These are phyloP conservation scores for Channa argus DNA, from an alignment of 2,113 vertebrate species.

Conservation along the genomic window DNA sequence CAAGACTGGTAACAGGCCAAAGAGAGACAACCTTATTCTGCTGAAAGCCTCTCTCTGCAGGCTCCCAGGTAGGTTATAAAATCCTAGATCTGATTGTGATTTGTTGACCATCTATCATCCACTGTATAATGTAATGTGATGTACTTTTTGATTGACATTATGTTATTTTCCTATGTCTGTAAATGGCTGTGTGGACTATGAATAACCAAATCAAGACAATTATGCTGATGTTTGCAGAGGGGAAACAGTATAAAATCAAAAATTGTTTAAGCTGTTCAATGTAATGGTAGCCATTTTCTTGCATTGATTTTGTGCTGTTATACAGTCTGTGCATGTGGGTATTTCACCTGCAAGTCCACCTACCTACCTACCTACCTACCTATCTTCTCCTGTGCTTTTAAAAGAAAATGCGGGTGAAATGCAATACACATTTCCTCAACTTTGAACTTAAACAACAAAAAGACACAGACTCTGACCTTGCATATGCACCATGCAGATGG, in stretches of 20 bases:
- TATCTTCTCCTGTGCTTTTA: neutral
- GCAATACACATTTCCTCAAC: neutral
- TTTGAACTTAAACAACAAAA: conserved; percentile 8
- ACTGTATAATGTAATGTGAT: neutral
- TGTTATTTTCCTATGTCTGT: neutral
- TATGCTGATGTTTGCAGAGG: conserved; percentile 7
- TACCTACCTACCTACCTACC: no score
- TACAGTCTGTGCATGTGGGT: neutral
- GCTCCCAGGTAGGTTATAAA: conserved; percentile 65
- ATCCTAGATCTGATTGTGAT: conserved; percentile 12
- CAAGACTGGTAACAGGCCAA: conserved; percentile 66
- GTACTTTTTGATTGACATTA: neutral
- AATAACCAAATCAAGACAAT: neutral
- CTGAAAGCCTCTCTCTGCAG: conserved; percentile 58
- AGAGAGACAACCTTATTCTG: conserved; percentile 61
- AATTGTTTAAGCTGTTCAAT: neutral
- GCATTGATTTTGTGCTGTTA: no score
- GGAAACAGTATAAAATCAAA: neutral
- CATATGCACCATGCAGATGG: neutral
- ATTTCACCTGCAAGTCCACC: no score
- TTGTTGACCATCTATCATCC: neutral
- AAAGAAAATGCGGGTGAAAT: neutral
- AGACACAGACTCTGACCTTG: neutral
- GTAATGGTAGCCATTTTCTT: neutral
- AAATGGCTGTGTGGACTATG: neutral